Conservation (phyloP, 2,888 invertebrate genomes). For the Empis stercorea region DNA sequence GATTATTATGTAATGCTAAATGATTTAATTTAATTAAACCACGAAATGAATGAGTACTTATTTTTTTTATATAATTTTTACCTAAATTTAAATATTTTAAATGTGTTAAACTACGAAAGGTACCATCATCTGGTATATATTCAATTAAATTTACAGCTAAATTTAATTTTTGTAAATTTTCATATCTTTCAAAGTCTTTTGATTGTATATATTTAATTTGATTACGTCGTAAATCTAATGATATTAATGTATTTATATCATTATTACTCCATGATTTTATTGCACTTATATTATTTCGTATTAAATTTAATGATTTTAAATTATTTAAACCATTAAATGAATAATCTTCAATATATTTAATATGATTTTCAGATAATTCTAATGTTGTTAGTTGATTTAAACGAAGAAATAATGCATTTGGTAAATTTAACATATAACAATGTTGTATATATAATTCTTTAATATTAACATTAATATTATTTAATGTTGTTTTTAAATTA, state of each 20-base stretch:
- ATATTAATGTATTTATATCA: conserved; percentile 21
- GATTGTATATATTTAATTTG: conserved; percentile 16
- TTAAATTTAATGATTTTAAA: conserved; percentile 23
- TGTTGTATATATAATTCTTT: conserved; percentile 19
- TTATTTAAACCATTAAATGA: conserved; percentile 26
- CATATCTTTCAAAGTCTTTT: conserved; percentile 23
- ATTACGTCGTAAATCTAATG: conserved; percentile 29
- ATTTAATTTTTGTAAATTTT: conserved; percentile 29
- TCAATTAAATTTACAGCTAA: conserved; percentile 27
- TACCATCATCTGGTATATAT: conserved; percentile 19
- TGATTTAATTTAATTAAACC: conserved; percentile 27
- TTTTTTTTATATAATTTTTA: conserved; percentile 22
- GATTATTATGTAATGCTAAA: conserved; percentile 27
- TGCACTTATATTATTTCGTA: conserved; percentile 25
- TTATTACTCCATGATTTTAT: conserved; percentile 28
- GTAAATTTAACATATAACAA: conserved; percentile 22
- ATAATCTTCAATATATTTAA: conserved; percentile 22
- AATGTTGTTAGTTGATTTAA: conserved; percentile 20
- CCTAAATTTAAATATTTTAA: conserved; percentile 30
- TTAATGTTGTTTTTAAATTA: no score
- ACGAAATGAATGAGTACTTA: conserved; percentile 22
- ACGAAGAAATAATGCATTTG: conserved; percentile 26
- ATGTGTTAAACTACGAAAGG: conserved; percentile 21
- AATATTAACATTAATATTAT: neutral
- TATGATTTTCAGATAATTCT: conserved; percentile 23